Evolutionary conservation across 2,888 invertebrate species (phyloP), one percentile per base, ranked within the genome.

Genomic region (Diaphora mendica): DNA sequence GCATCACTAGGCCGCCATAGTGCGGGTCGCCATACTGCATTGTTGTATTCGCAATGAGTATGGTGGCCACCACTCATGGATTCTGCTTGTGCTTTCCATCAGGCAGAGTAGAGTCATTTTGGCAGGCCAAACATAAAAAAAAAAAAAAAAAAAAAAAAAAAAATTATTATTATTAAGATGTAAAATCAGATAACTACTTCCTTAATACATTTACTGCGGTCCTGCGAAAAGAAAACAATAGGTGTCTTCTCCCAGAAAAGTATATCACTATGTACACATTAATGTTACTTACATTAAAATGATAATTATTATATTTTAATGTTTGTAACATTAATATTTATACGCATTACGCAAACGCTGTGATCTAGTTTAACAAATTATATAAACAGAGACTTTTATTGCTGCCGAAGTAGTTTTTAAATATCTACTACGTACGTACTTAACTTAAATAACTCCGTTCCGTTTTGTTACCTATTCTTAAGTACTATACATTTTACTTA

Each of bases 281-380:
- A 39, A 59, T 20, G 55, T 69, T 59, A 59, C 39, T 35, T 39
- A 55, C 23, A 59, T 69, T 39, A 20, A 39, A n/a, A 39, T 69
- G 26, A 26, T 59, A 69, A 51, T 70, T 64, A 44, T 23, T 39
- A 26, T n/a, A n/a, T 39, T 39, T 39, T 39, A 39, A 39, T 39
- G 39, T 39, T 9, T 39, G 39, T 39, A 11, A 39, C 39, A 70
- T 42, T 26, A 35, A 70, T 70, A 69, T 69, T 59, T 30, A 69
- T 69, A 69, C 42, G 42, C 5, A 62, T 70, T 70, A 62, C 62
- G 70, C 70, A 62, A 62, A 26, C 68, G 26, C 62, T 30, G 39
- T 62, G 70, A 70, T 62, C 70, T 62, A 62, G 70, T 70, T 70
- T 70, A 42, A 5, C 35, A 64, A 62, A 70, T 70, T 70, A 48